Conservation (phyloP, 2,888 invertebrate species). For the Pyrgus malvae region DNA sequence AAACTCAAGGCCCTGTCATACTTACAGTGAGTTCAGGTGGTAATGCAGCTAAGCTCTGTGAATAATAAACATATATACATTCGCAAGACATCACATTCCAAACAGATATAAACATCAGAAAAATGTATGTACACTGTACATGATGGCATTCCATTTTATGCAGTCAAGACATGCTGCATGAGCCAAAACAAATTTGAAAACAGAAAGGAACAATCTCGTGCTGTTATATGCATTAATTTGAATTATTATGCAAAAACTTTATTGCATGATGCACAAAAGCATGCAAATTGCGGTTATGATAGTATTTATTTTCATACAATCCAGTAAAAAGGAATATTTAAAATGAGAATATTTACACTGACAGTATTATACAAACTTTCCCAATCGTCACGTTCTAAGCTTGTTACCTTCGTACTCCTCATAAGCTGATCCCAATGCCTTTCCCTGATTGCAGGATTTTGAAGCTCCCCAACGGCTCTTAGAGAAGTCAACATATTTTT, state of each 20-base stretch:
- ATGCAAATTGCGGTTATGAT: slow-evolving; percentile 43
- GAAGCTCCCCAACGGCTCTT: slow-evolving; percentile 96
- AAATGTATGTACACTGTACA: slow-evolving; percentile 15
- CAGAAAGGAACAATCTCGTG: slow-evolving; percentile 15
- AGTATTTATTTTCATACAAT: slow-evolving; percentile 40
- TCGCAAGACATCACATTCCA: slow-evolving; percentile 49
- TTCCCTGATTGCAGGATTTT: slow-evolving; percentile 97
- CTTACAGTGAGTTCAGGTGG: slow-evolving; percentile 91
- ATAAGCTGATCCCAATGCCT: slow-evolving; percentile 98
- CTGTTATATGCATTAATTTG: no score
- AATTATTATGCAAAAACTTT: slow-evolving; percentile 6
- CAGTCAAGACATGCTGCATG: slow-evolving; percentile 16
- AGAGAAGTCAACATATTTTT: slow-evolving; percentile 98
- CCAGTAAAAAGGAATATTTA: slow-evolving; percentile 28
- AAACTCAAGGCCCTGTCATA: slow-evolving; percentile 48
- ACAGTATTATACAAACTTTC: slow-evolving; percentile 32
- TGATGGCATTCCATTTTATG: slow-evolving; percentile 9
- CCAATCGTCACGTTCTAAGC: neutral
- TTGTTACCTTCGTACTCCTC: slow-evolving; percentile 94
- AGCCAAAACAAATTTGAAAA: slow-evolving; percentile 8
- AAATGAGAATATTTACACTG: slow-evolving; percentile 36
- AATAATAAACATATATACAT: slow-evolving; percentile 81
- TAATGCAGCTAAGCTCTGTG: slow-evolving; percentile 91
- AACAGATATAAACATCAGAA: slow-evolving; percentile 36
- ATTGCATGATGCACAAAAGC: slow-evolving; percentile 24